A percentile compares a stretch with the other conserved stretches of the same genome.
phyloP scores from a whole-genome alignment of 2,888 invertebrate genomes.

The Prenolepis imparis region DNA sequence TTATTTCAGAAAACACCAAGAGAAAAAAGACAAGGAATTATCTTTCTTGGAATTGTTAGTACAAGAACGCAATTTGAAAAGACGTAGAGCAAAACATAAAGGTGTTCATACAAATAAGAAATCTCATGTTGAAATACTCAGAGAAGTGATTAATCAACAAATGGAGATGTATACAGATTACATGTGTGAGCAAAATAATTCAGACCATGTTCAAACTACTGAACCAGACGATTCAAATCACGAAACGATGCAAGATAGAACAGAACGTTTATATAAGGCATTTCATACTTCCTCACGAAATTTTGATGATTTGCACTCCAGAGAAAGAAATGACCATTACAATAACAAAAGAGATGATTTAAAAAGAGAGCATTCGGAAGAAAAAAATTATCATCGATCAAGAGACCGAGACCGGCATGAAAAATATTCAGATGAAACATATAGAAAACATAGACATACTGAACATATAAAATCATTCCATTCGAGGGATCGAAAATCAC shows the following conservation, averaged over 20 bases:
- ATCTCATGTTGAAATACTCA: conserved; percentile 83
- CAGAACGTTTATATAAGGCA: conserved; percentile 5
- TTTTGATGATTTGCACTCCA: neutral
- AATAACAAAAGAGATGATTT: conserved; percentile 44
- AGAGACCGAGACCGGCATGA: conserved; percentile 38
- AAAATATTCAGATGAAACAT: conserved; percentile 48
- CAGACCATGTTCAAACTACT: neutral
- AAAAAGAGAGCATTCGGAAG: conserved; percentile 29
- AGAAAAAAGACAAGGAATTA: conserved; percentile 67
- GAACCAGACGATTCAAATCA: conserved; percentile 1
- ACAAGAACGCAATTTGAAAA: conserved; percentile 83
- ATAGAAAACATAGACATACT: conserved; percentile 28
- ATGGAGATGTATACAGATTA: conserved; percentile 83
- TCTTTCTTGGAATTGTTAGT: conserved; percentile 81
- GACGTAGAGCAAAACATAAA: conserved; percentile 82
- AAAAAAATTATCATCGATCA: conserved; percentile 14
- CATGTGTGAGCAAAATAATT: conserved; percentile 63
- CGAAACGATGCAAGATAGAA: conserved; percentile 11
- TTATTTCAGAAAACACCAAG: conserved; percentile 67
- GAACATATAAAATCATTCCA: conserved; percentile 58
- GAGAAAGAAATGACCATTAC: neutral
- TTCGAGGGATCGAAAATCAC: conserved; percentile 60
- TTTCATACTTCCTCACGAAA: conserved; percentile 30
- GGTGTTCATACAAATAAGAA: conserved; percentile 85
- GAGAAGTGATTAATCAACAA: conserved; percentile 84